phyloP scores from a whole-genome alignment of 2,797 vertebrate genomes.

The Tachyglossus aculeatus region DNA sequence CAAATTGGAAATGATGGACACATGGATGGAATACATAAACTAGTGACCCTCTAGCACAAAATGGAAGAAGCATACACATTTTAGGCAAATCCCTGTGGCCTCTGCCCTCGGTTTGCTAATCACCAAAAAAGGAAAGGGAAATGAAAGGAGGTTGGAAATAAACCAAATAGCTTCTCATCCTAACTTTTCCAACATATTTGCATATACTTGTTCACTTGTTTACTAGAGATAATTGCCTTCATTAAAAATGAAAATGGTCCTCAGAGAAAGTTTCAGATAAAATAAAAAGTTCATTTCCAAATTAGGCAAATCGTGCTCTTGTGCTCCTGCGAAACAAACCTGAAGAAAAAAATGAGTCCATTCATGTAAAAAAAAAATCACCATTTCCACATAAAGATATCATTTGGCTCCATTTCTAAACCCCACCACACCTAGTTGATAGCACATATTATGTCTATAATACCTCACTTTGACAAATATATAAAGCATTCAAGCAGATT shows the following conservation, averaged over 20 bases:
- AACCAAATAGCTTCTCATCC: slow-evolving; percentile 35
- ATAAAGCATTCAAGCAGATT: too few species aligned
- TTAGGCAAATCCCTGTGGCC: not conserved
- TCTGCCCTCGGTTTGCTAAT: not conserved
- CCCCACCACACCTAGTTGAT: too few species aligned
- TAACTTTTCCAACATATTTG: not conserved
- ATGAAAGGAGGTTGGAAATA: not conserved
- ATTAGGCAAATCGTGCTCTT: slow-evolving; percentile 19
- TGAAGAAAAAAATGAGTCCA: slow-evolving; percentile 37
- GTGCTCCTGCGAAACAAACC: slow-evolving; percentile 33
- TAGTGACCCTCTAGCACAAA: slow-evolving; percentile 34
- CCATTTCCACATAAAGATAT: too few species aligned
- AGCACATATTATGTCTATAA: too few species aligned
- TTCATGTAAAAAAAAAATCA: too few species aligned
- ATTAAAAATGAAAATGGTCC: slow-evolving; percentile 18
- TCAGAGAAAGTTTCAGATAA: slow-evolving; percentile 48
- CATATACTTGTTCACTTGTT: slow-evolving; percentile 10
- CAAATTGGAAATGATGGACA: slow-evolving; percentile 59
- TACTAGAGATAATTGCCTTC: slow-evolving; percentile 49
- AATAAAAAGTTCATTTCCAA: slow-evolving; percentile 28
- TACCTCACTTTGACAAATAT: too few species aligned
- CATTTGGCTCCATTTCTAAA: too few species aligned
- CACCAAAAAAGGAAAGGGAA: not conserved
- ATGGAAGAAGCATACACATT: not conserved
- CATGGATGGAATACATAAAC: slow-evolving; percentile 64